Evolutionary conservation across 2,797 vertebrate genomes (phyloP).

Genomic region (Gymnothorax javanicus): DNA sequence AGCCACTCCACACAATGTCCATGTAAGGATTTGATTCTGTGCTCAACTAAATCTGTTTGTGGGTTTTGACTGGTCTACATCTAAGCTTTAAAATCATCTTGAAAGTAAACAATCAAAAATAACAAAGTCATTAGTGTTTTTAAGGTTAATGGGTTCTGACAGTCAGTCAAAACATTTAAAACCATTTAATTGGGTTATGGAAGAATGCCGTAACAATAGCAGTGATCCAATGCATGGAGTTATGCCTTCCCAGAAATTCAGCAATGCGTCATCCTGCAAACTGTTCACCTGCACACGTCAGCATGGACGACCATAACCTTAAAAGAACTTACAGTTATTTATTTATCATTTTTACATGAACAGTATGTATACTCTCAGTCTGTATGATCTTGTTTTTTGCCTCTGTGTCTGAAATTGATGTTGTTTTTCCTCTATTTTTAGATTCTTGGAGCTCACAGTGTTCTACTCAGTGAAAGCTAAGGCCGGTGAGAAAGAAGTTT

Average conservation of each 20-base stretch:
- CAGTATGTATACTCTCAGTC: background rate
- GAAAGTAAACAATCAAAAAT: slow-evolving; percentile 1
- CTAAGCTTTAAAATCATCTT: background rate
- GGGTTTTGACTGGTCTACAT: background rate
- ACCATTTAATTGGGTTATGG: slow-evolving; percentile 25
- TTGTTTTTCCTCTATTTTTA: slow-evolving; percentile 65
- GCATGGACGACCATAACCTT: background rate
- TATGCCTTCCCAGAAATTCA: slow-evolving; percentile 11
- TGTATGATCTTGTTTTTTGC: background rate
- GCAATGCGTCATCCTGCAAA: background rate
- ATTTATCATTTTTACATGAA: background rate
- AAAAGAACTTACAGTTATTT: background rate
- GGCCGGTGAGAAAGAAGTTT: slow-evolving; percentile 92
- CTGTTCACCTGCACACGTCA: background rate
- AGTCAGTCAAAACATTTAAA: slow-evolving; percentile 22
- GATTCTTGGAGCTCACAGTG: slow-evolving; percentile 88
- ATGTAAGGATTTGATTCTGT: slow-evolving; percentile 5
- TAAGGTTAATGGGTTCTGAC: slow-evolving; percentile 10
- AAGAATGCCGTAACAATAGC: slow-evolving; percentile 16
- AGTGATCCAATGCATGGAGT: background rate
- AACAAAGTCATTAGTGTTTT: slow-evolving; percentile 7
- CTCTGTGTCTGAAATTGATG: background rate
- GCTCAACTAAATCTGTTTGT: background rate
- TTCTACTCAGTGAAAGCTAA: slow-evolving; percentile 97
- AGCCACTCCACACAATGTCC: background rate